Evolutionary conservation across 2,113 vertebrate genomes (phyloP), one percentile per base, ranked within the genome.

Genomic region (Callopanchax toddi): DNA sequence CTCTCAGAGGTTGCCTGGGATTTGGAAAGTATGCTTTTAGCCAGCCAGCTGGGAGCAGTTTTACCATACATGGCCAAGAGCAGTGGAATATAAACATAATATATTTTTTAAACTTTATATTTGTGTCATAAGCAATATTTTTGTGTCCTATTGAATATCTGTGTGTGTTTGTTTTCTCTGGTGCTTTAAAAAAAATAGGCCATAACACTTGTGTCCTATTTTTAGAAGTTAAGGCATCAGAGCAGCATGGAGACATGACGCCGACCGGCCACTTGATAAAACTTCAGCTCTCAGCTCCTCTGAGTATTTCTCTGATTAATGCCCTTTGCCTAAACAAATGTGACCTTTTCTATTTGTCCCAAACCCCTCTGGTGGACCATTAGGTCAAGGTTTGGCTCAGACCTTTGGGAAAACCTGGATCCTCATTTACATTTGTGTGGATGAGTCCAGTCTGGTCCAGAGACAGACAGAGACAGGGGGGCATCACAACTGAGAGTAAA

Each of bases 151-250:
- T 11, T 25, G 12, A 16, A 6, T 2, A 52, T 52, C 37, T 67
- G 50, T 63, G n/a, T 56, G 29, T 64, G 52, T 58, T 17, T 61
- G 36, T 63, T 63, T 85, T 44, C 45, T 70, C 72, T 62, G 60
- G 52, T 58, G 13, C 21, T 52, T 54, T 67, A 72, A 54, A 78
- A 87, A 82, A 87, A 81, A 53, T 81, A 77, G 84, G 75, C 66
- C 70, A 74, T 66, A 83, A 71, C 73, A 70, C 68, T 46, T 53
- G 67, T 32, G 66, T 63, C 46, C 88, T 93, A 92, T 93, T 92
- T 93, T 88, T 91, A 90, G 92, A 77, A 60, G 63, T 65, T 60
- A 60, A 80, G 75, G 80, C 80, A 83, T 90, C 84, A 83, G 67
- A 76, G 81, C 60, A 63, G 68, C 68, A 72, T 80, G 72, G 72